Conservation (phyloP, 2,797 vertebrate genomes). For the Morelia viridis region DNA sequence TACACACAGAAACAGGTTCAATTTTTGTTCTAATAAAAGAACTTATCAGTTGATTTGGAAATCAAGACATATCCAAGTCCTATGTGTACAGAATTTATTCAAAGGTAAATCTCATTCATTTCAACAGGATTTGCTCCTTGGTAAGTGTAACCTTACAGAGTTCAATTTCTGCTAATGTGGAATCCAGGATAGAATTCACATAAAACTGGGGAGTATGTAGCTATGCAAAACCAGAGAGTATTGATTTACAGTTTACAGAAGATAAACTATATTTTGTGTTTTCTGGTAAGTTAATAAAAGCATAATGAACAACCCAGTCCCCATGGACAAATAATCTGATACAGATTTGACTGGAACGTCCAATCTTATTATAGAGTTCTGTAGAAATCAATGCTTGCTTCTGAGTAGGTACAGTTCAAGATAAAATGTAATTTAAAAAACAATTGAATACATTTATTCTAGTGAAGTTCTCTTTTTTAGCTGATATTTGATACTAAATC, state of each 20-base stretch:
- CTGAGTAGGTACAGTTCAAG: not conserved
- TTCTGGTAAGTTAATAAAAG: constrained; percentile 22
- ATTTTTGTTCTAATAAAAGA: not conserved
- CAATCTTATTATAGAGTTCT: constrained; percentile 12
- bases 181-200: not conserved
- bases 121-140: not conserved
- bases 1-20: not conserved
- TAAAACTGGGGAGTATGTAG: not conserved
- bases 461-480: not conserved
- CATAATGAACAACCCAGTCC: constrained; percentile 50
- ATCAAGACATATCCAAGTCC: not conserved
- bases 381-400: not conserved
- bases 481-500: not conserved
- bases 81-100: not conserved
- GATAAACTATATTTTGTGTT: constrained; percentile 19
- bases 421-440: constrained; percentile 29
- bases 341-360: constrained; percentile 37
- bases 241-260: not conserved
- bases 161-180: constrained; percentile 11
- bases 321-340: constrained; percentile 37
- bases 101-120: not conserved
- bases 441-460: not conserved
- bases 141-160: not conserved
- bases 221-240: not conserved
- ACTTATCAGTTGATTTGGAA: not conserved